These are phyloP conservation scores for Dreissena rostriformis DNA, from an alignment of 1,140 invertebrate genomes.

Conservation along the genomic window DNA sequence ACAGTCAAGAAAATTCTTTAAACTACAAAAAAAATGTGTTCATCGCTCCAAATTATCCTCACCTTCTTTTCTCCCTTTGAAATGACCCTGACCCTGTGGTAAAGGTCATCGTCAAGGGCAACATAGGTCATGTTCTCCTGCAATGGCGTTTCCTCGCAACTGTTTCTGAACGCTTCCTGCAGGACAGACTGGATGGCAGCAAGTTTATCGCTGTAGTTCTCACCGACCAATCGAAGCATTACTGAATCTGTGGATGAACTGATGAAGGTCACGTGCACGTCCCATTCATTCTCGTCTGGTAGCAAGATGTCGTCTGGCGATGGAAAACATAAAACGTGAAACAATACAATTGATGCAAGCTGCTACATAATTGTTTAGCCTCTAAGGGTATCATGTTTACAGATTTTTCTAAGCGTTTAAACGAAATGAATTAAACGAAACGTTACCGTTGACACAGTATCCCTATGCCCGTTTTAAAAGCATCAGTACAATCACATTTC, in stretches of 20 bases:
- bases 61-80: slow-evolving; percentile 50
- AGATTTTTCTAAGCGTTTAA: too few relatives aligned
- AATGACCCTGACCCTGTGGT: slow-evolving; percentile 59
- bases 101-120: slow-evolving; percentile 53
- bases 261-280: slow-evolving; percentile 60
- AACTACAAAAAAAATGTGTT: too few relatives aligned
- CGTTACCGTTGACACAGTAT: too few relatives aligned
- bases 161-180: slow-evolving; percentile 27
- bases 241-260: slow-evolving; percentile 48
- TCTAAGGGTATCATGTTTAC: too few relatives aligned
- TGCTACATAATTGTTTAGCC: too few relatives aligned
- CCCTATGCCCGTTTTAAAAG: too few relatives aligned
- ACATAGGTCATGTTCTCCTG: slow-evolving; percentile 53
- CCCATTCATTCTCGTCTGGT: slow-evolving; percentile 57
- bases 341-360: too few relatives aligned
- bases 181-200: slow-evolving; percentile 21
- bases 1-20: too few relatives aligned
- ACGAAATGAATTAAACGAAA: too few relatives aligned
- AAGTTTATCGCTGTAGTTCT: slow-evolving; percentile 56
- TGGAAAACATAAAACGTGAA: too few relatives aligned
- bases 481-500: too few relatives aligned
- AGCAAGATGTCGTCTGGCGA: slow-evolving; percentile 40
- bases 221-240: slow-evolving; percentile 59
- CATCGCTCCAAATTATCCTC: neutral
- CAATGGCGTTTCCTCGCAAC: slow-evolving; percentile 5